These are phyloP conservation scores for Chromobotia macracanthus DNA, from an alignment of 2,797 vertebrate genomes.

Conservation along the genomic window DNA sequence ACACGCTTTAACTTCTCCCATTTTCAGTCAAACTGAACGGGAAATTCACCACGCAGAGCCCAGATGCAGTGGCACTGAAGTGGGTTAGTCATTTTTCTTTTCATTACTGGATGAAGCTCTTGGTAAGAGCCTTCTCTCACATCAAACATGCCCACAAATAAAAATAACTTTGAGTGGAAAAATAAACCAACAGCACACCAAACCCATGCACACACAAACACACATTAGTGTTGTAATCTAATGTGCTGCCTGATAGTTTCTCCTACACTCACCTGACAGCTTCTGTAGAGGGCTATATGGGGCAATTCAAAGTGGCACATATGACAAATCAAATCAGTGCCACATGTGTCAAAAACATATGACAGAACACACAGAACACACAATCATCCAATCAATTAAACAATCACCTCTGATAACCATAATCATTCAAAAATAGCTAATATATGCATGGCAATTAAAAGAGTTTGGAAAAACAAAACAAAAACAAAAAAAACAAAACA, in stretches of 20 bases:
- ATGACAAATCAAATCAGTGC: conserved; percentile 49
- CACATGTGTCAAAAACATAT: conserved; percentile 2
- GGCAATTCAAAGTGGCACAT: conserved; percentile 76
- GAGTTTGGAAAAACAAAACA: not conserved
- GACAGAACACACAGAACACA: conserved; percentile 10
- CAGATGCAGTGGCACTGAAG: conserved; percentile 7
- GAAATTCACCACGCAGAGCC: conserved; percentile 9
- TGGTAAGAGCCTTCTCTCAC: not conserved
- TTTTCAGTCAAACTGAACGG: conserved; percentile 32
- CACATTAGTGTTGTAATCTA: conserved; percentile 82
- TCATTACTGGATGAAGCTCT: not conserved
- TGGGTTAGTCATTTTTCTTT: conserved; percentile 27
- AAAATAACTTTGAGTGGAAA: conserved; percentile 7
- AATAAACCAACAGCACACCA: conserved; percentile 30
- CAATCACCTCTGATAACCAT: no score
- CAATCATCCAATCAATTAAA: not conserved
- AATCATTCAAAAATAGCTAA: not conserved
- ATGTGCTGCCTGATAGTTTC: conserved; percentile 71
- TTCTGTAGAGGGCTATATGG: conserved; percentile 85
- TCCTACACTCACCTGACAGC: conserved; percentile 87
- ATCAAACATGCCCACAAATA: conserved; percentile 39
- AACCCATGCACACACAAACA: conserved; percentile 56
- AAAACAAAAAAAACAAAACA: not conserved
- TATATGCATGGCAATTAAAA: not conserved
- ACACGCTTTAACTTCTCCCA: conserved; percentile 8